Base-by-base conservation (phyloP, 2,113 vertebrate species). In the Benitochromis conjunctus region DNA sequence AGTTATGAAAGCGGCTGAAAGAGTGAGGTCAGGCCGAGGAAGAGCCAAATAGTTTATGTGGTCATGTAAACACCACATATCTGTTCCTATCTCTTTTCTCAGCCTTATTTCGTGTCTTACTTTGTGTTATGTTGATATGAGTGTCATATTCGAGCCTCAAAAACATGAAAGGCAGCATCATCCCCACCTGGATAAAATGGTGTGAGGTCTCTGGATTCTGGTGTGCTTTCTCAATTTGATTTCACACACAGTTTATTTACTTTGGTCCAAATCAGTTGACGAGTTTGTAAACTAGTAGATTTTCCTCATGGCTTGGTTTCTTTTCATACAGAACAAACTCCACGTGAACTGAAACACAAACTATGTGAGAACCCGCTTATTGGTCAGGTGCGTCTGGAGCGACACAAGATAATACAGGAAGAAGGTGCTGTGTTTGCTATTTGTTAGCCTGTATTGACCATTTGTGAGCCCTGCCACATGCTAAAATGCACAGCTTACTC, bases 1-100 rank as follows among this genome's bases (percentile, higher is more conserved):
- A 89, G 57, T 56, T 51, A 81, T 78, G 51, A 86, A 78, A 83
- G 41, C 6, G 2, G 24, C 0, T 51, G 69, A 76, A 51, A 76
- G 43, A 76, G 69, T 0, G 4, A 77, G 41, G 41, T 29, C 77
- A n/a, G 66, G 29, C 43, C 6, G 38, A 84, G 76, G 19, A 26
- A 21, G 14, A 74, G 71, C 26, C 4, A 48, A 53, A 51, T 76
- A 58, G 64, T 21, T 43, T 14, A 24, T 69, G n/a, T 69, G 64
- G 1, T 41, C 2, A 8, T 69, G 21, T 69, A 9, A 43, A 43
- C 64, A 43, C 38, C 38, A 0, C 43, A 19, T 24, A 69, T 69
- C 36, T 69, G 64, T 24, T 43, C 38, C 7, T 43, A n/a, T 3
- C n/a, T 4, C 58, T 36, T 62, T n/a, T 62, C 3, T 43, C 36